phyloP scores from a whole-genome alignment of 2,888 invertebrate species.

The Pelosia muscerda region DNA sequence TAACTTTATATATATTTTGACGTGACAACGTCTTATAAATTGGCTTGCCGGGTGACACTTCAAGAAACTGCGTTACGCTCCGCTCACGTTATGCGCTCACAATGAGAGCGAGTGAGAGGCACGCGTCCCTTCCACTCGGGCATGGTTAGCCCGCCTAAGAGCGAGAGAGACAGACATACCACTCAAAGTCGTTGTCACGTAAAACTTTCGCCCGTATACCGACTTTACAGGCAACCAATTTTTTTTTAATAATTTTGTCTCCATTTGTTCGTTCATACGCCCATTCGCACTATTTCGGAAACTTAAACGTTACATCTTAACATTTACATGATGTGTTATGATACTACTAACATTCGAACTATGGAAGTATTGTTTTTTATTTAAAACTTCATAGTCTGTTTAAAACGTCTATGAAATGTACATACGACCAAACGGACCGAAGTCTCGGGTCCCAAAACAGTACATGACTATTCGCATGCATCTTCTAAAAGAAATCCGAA shows the following conservation, averaged over 20 bases:
- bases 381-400: slow-evolving; percentile 34
- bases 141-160: no score
- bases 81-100: no score
- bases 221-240: no score
- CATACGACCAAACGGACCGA: neutral
- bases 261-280: slow-evolving; percentile 65
- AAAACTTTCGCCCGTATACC: no score
- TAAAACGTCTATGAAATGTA: neutral
- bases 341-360: slow-evolving; percentile 42
- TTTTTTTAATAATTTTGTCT: slow-evolving; percentile 69
- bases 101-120: no score
- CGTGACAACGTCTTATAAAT: no score
- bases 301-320: slow-evolving; percentile 60
- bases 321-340: slow-evolving; percentile 61
- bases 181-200: no score
- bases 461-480: neutral
- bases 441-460: neutral
- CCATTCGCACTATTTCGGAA: slow-evolving; percentile 57
- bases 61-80: no score
- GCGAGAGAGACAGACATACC: no score
- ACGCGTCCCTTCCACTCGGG: no score
- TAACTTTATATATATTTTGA: slow-evolving; percentile 36
- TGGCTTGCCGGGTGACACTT: no score
- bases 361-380: slow-evolving; percentile 39
- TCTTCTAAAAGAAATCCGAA: neutral